Evolutionary conservation across 2,888 invertebrate species (phyloP).

Genomic region (Latrodectus hesperus): DNA sequence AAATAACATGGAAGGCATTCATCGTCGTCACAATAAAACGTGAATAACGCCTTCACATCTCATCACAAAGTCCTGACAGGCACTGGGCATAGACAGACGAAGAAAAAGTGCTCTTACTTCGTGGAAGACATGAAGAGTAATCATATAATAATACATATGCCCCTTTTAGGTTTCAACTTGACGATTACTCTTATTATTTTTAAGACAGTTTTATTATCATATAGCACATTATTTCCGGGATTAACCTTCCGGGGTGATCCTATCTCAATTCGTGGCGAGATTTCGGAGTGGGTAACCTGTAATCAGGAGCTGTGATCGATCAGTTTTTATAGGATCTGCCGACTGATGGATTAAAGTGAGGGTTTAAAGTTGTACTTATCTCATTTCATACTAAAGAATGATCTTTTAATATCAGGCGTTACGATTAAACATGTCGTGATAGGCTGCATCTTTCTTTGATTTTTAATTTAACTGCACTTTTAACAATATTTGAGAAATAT

Average conservation of each 20-base stretch:
- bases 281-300: conserved; percentile 17
- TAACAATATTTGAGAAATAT: too few relatives aligned
- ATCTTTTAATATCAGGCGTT: conserved; percentile 9
- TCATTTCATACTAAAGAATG: conserved; percentile 18
- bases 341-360: conserved; percentile 10
- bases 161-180: neutral
- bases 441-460: too few relatives aligned
- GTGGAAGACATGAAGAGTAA: neutral
- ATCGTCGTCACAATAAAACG: neutral
- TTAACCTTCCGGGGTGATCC: neutral
- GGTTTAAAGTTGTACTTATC: neutral
- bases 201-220: conserved; percentile 13
- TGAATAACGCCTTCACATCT: neutral
- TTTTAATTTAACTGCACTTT: too few relatives aligned
- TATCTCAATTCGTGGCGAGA: conserved; percentile 22
- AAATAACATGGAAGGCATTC: too few relatives aligned
- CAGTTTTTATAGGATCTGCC: conserved; percentile 14
- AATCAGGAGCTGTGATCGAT: conserved; percentile 30
- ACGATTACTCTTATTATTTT: conserved; percentile 17
- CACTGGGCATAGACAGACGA: neutral
- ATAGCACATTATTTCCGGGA: conserved; percentile 11
- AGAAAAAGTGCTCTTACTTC: neutral
- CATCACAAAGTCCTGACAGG: neutral
- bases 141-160: neutral
- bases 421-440: neutral